Base-by-base conservation (phyloP, 2,888 invertebrate species). In the Tetropium fuscum region DNA sequence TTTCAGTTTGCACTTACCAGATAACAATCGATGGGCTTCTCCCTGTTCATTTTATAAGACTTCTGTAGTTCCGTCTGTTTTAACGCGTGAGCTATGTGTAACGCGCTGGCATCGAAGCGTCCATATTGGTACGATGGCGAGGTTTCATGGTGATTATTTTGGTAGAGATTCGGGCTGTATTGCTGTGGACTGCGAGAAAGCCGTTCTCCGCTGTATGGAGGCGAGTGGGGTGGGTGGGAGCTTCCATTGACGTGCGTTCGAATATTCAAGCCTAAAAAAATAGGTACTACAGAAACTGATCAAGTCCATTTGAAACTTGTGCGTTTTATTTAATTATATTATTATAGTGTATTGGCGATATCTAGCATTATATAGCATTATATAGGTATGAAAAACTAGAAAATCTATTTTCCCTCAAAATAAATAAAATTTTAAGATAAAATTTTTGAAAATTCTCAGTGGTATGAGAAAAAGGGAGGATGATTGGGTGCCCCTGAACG, bases 21-120 rank as follows among this genome's bases (percentile, higher is more conserved):
- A 81, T 95, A 95, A 78, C 91, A 93, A 81, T 95, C 94, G 75
- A 95, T 94, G 43, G 95, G 94, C 84, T 94, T 94, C 84, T 95
- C 95, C 70, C 90, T 87, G 65, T 90, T 88, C 76, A 92, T 88
- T 74, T 91, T 90, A 84, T 95, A 95, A 18, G 93, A 91, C 80
- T 93, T 93, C 81, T 95, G 95, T 66, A 95, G 86, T 82, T 95
- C 94, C 19, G 95, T 95, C 79, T 95, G 94, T 78, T 94, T 92
- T 72, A 95, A 89, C 32, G 95, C 95, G 79, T 95, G 95, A 25
- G 95, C 94, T 75, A 95, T 95, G 83, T 97, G 95, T 49, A 97
- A 84, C 3, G 97, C 97, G 79, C 93, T 92, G 19, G 95, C 93
- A 84, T 97, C 96, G 83, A 95, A 94, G 68, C 96, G 84, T 54